Conservation (phyloP, 2,888 invertebrate species). For the Rotaria macrura region DNA sequence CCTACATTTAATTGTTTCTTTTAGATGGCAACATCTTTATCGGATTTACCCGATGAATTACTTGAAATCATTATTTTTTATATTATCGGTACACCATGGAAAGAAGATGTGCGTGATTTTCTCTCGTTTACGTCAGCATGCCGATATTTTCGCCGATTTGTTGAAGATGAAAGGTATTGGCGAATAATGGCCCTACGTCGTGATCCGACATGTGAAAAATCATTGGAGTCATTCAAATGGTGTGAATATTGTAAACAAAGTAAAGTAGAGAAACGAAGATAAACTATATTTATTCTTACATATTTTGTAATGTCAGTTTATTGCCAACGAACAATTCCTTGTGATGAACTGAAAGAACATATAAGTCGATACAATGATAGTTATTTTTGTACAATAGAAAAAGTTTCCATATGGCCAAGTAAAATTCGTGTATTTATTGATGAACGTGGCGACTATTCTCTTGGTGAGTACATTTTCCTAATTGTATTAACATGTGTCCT, state of each 20-base stretch:
- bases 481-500: too few species aligned
- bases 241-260: neutral
- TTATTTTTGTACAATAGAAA: constrained; percentile 1
- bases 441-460: constrained; percentile 12
- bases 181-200: neutral
- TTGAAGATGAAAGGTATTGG: neutral
- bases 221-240: neutral
- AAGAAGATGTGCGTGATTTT: neutral
- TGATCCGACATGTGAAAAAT: neutral
- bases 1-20: neutral
- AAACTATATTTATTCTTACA: too few species aligned
- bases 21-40: neutral
- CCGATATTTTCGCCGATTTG: neutral
- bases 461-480: neutral
- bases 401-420: neutral
- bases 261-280: neutral
- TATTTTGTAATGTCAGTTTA: neutral
- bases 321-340: neutral
- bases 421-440: neutral
- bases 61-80: neutral
- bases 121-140: neutral
- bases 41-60: neutral
- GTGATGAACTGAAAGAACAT: neutral
- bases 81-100: neutral
- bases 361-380: neutral